Evolutionary conservation across 2,797 vertebrate genomes (phyloP).

Genomic region (Mycteria americana): DNA sequence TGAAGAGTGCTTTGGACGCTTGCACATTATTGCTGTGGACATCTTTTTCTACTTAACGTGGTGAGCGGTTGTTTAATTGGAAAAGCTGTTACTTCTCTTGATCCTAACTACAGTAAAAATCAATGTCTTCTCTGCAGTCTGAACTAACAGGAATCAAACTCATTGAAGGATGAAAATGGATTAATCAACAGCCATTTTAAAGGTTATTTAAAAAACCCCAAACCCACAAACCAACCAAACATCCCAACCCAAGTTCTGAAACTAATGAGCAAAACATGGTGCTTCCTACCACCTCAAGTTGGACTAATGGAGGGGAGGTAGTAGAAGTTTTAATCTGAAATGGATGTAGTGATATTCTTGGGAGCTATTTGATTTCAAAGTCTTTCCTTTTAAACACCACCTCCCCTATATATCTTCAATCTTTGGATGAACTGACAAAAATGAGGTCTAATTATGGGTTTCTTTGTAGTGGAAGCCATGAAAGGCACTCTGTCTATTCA

Average conservation of each 20-base stretch:
- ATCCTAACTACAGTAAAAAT: slow-evolving; percentile 61
- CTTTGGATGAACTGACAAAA: slow-evolving; percentile 3
- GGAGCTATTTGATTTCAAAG: neutral
- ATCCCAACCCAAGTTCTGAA: neutral
- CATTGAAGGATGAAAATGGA: slow-evolving; percentile 62
- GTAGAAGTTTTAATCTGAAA: neutral
- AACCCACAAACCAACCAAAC: neutral
- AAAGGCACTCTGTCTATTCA: neutral
- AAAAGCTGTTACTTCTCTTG: slow-evolving; percentile 65
- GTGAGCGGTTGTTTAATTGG: slow-evolving; percentile 66
- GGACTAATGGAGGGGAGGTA: neutral
- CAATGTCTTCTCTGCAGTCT: slow-evolving; percentile 52
- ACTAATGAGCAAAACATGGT: neutral
- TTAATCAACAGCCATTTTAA: slow-evolving; percentile 63
- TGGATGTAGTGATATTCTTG: neutral
- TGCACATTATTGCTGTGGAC: slow-evolving; percentile 18
- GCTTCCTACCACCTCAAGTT: neutral
- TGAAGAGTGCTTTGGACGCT: neutral
- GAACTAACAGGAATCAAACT: slow-evolving; percentile 64
- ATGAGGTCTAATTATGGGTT: slow-evolving; percentile 32
- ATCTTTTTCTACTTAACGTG: slow-evolving; percentile 53
- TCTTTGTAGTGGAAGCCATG: slow-evolving; percentile 2
- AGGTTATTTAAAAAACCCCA: slow-evolving; percentile 41
- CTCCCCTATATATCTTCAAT: neutral
- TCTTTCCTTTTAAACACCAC: neutral